Conservation (phyloP, 2,797 vertebrate genomes). For the Valencia hispanica region DNA sequence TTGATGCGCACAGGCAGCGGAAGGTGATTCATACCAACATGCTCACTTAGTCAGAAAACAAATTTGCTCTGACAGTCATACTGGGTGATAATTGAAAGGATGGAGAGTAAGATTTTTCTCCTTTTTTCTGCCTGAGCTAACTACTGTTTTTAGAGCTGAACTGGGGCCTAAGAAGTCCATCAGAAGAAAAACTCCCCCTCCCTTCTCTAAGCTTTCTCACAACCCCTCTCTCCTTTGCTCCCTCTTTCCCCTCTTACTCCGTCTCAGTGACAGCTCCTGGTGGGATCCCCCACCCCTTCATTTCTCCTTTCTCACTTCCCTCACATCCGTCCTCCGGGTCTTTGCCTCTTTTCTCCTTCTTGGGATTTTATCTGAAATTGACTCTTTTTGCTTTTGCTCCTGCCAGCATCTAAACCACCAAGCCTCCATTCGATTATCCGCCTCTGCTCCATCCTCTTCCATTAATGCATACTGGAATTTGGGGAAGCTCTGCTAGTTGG, state of each 20-base stretch:
- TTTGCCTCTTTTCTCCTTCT: constrained; percentile 51
- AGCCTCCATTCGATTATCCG: constrained; percentile 53
- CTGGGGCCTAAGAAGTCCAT: constrained; percentile 67
- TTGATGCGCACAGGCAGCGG: constrained; percentile 18
- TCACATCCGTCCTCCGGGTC: constrained; percentile 65
- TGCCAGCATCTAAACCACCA: constrained; percentile 28
- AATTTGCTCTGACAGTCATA: constrained; percentile 68
- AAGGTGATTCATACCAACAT: constrained; percentile 42
- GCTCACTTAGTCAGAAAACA: constrained; percentile 45
- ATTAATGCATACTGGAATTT: constrained; percentile 18
- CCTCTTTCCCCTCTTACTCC: constrained; percentile 55
- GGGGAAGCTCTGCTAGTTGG: constrained; percentile 34
- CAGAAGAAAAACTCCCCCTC: constrained; percentile 54
- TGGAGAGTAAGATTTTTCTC: constrained; percentile 43
- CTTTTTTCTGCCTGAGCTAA: constrained; percentile 52
- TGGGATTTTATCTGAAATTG: constrained; percentile 60
- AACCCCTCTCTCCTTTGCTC: constrained; percentile 61
- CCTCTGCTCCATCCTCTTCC: constrained; percentile 42
- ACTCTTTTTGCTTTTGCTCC: constrained; percentile 54
- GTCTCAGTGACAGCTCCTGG: constrained; percentile 71
- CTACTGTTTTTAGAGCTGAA: constrained; percentile 54
- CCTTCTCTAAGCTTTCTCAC: constrained; percentile 59
- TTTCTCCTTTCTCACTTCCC: constrained; percentile 46
- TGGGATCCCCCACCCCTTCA: constrained; percentile 57
- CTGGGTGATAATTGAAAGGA: constrained; percentile 66